Conservation (phyloP, 2,888 invertebrate species). For the Drosophila anomelani region DNA sequence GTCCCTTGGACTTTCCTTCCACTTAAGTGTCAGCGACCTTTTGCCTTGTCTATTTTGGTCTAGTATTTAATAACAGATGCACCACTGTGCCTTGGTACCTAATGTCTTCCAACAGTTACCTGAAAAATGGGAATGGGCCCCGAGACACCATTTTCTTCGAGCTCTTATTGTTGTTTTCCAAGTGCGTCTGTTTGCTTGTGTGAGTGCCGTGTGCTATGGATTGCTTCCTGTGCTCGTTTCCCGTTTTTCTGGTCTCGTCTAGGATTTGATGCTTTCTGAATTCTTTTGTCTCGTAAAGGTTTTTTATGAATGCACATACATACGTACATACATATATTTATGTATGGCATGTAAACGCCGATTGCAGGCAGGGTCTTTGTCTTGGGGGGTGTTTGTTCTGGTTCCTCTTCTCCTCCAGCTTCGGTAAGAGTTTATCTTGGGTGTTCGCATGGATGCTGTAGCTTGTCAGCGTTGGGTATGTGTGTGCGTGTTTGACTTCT, state of each 20-base stretch:
- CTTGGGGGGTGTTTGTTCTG: slow-evolving; percentile 55
- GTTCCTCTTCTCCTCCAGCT: slow-evolving; percentile 16
- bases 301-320: slow-evolving; percentile 56
- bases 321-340: slow-evolving; percentile 13
- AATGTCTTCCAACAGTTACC: slow-evolving; percentile 76
- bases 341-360: not conserved
- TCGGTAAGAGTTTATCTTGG: slow-evolving; percentile 35
- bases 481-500: slow-evolving; percentile 69
- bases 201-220: slow-evolving; percentile 29
- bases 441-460: slow-evolving; percentile 24
- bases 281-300: slow-evolving; percentile 69
- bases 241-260: slow-evolving; percentile 61
- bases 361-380: slow-evolving; percentile 46
- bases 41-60: slow-evolving; percentile 28
- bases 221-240: slow-evolving; percentile 70
- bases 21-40: slow-evolving; percentile 38
- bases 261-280: slow-evolving; percentile 70
- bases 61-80: not conserved
- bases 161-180: slow-evolving; percentile 35
- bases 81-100: slow-evolving; percentile 55
- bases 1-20: not conserved
- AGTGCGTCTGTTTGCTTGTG: slow-evolving; percentile 46
- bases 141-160: slow-evolving; percentile 74
- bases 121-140: slow-evolving; percentile 58
- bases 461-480: slow-evolving; percentile 18